These are phyloP conservation scores for Ictidomys tridecemlineatus DNA, from an alignment of 2,113 vertebrate species.

Conservation along the genomic window DNA sequence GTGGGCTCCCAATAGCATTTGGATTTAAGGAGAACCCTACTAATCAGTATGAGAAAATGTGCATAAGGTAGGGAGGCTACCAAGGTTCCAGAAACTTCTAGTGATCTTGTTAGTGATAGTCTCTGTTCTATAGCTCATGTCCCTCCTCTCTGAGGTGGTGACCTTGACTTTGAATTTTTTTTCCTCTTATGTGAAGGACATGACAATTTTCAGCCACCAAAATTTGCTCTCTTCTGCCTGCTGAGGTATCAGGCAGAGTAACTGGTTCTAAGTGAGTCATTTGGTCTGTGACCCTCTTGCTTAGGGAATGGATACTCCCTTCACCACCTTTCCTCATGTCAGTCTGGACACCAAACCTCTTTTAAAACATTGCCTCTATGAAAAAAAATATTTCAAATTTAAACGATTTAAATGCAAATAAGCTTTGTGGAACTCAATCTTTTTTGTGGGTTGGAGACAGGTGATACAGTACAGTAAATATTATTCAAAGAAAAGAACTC, in stretches of 20 bases:
- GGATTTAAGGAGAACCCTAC: neutral
- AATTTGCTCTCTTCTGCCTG: neutral
- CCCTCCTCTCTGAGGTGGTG: neutral
- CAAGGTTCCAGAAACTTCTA: neutral
- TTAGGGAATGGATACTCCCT: neutral
- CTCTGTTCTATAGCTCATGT: neutral
- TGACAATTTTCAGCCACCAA: neutral
- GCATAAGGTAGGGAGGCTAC: neutral
- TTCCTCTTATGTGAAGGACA: neutral
- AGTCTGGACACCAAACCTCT: neutral
- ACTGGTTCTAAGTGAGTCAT: neutral
- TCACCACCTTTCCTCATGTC: neutral
- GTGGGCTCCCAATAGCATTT: neutral
- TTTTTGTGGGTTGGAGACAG: neutral
- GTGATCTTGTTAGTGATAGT: neutral
- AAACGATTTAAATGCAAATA: conserved; percentile 21
- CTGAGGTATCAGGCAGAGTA: no score
- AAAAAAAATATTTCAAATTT: conserved; percentile 36
- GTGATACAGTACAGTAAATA: neutral
- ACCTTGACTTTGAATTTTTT: neutral
- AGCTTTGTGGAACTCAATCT: neutral
- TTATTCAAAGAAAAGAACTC: conserved; percentile 25
- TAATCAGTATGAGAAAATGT: neutral
- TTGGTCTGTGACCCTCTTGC: neutral
- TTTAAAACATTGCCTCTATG: neutral